Evolutionary conservation across 2,888 invertebrate genomes (phyloP).

Genomic region (Nomada ferruginata): DNA sequence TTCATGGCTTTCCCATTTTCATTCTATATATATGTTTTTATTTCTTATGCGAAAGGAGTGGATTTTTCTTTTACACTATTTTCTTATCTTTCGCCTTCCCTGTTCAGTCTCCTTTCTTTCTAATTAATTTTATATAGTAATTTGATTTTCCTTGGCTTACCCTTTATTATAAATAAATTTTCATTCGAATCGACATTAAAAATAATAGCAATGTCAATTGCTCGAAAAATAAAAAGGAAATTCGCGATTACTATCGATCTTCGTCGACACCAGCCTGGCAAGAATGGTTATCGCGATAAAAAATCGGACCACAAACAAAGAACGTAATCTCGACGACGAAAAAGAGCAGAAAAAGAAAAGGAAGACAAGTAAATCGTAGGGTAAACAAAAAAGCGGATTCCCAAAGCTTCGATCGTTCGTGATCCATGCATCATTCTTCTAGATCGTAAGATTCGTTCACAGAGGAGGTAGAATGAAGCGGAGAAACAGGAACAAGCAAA

Average conservation of each 20-base stretch:
- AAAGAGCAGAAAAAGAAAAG: neutral
- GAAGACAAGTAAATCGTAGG: too few relatives aligned
- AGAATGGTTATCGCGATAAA: conserved; percentile 19
- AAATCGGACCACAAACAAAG: conserved; percentile 63
- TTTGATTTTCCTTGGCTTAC: too few relatives aligned
- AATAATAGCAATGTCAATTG: neutral
- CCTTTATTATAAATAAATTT: neutral
- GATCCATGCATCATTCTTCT: conserved; percentile 47
- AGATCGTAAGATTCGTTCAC: conserved; percentile 45
- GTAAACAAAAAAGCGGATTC: conserved; percentile 15
- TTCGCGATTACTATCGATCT: conserved; percentile 24
- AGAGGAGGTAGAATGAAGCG: neutral
- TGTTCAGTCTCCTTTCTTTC: too few relatives aligned
- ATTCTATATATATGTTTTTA: too few relatives aligned
- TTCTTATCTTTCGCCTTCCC: too few relatives aligned
- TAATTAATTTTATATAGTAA: too few relatives aligned
- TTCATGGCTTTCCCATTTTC: too few relatives aligned
- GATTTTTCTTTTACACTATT: too few relatives aligned
- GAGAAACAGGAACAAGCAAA: neutral
- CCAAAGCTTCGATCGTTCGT: conserved; percentile 46
- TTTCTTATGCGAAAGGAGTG: too few relatives aligned
- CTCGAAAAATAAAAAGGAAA: neutral
- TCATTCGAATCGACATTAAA: neutral
- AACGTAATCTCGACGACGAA: conserved; percentile 23
- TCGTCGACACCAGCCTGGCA: conserved; percentile 2